Base-by-base conservation (phyloP, 2,797 vertebrate species). In the Karalla daura region DNA sequence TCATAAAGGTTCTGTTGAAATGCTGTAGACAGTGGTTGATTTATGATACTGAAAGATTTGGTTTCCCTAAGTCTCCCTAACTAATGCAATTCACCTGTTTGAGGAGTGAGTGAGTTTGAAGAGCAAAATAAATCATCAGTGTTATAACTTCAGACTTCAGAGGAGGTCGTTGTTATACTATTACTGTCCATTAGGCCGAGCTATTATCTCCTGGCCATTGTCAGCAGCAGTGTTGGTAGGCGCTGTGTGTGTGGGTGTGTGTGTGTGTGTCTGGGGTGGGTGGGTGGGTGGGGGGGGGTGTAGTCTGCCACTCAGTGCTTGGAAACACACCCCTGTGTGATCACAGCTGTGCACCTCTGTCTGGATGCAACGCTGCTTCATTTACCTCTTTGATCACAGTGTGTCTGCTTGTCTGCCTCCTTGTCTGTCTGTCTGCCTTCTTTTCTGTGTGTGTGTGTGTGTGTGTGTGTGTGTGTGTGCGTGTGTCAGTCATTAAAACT, bases 151-250 rank as follows among this genome's bases (percentile, higher is more conserved):
- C 27, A 5, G 24, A 41, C 55, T 75, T 53, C 8, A n/a, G 33
- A 43, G 18, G 23, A 23, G 23, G 25, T 61, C 65, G 30, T 65
- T 59, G 49, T 69, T 40, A 14, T 59, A 50, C 32, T 49, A 23
- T 63, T 56, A 40, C 25, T 65, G 52, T 58, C 64, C 52, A 70
- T 59, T 74, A 66, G 39, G 30, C 37, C 58, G 61, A 37, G 64
- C 63, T 71, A 7, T 63, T 55, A 53, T 43, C 58, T 60, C 11
- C 28, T 59, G 49, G 68, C 10, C 53, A 5, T 74, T 30, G 46
- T 17, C 27, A 56, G 62, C 40, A 33, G 23, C 1, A 21, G 24
- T 7, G 17, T 11, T 14, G 2, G n/a, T 21, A n/a, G n/a, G 1
- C 25, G 45, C 36, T 15, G 4, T 6, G 44, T 67, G 14, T 51